These are phyloP conservation scores for Onychorhynchus coronatus DNA, from an alignment of 2,113 vertebrate species.

Conservation along the genomic window DNA sequence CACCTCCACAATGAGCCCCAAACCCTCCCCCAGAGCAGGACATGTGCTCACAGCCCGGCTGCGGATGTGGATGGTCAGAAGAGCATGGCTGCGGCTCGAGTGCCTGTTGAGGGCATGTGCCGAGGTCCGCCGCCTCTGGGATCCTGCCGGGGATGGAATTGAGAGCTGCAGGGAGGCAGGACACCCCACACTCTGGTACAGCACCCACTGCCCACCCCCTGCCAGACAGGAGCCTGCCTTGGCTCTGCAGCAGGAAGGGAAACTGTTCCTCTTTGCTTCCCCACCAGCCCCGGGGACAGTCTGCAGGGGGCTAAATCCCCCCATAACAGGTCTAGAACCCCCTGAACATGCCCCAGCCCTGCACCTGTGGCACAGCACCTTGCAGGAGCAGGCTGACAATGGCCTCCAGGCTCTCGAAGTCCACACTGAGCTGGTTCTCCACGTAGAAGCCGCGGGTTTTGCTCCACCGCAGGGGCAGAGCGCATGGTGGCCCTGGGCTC, in stretches of 20 bases:
- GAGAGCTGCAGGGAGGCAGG: neutral
- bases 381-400: constrained; percentile 69
- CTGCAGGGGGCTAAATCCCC: accelerated
- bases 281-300: too few species aligned
- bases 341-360: neutral
- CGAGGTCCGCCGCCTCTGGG: constrained; percentile 65
- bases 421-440: constrained; percentile 69
- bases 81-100: constrained; percentile 78
- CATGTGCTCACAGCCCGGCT: constrained; percentile 15
- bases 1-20: neutral
- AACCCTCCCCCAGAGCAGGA: neutral
- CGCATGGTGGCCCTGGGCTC: constrained; percentile 16
- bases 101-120: constrained; percentile 74
- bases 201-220: neutral
- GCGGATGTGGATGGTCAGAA: constrained; percentile 70
- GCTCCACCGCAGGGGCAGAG: constrained; percentile 75
- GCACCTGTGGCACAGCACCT: constrained; percentile 1
- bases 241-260: neutral
- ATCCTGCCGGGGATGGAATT: constrained; percentile 27
- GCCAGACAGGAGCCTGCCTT: neutral
- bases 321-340: accelerated
- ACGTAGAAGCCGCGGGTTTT: constrained; percentile 74
- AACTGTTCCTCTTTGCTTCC: neutral
- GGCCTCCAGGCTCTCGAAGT: constrained; percentile 64
- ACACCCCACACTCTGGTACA: accelerated